phyloP scores from a whole-genome alignment of 2,888 invertebrate species.

The Trissoscelio sp. region DNA sequence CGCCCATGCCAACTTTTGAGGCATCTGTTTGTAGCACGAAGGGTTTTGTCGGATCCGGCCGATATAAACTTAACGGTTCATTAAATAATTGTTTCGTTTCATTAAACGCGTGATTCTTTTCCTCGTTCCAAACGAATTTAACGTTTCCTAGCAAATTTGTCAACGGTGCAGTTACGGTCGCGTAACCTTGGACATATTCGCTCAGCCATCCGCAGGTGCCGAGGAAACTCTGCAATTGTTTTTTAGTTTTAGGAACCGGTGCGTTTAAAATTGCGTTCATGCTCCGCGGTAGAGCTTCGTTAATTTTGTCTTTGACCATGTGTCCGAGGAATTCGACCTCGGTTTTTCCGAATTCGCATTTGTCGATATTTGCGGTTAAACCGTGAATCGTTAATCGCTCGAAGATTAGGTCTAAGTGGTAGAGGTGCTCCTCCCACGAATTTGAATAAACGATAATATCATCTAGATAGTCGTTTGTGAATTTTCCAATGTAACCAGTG shows the following conservation, averaged over 20 bases:
- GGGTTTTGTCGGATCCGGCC: no score
- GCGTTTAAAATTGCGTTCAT: background rate
- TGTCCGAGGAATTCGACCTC: background rate
- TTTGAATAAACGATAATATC: no score
- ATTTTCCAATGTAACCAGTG: slow-evolving; percentile 56
- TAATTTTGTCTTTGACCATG: background rate
- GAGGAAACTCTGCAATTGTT: background rate
- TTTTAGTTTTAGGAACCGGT: no score
- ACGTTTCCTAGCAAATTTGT: background rate
- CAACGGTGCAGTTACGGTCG: background rate
- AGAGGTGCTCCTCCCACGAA: no score
- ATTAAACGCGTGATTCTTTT: background rate
- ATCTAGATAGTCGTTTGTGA: background rate
- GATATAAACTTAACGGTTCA: no score
- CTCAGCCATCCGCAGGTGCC: slow-evolving; percentile 8
- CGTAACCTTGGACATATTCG: background rate
- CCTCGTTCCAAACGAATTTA: background rate
- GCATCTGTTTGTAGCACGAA: no score
- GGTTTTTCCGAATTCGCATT: background rate
- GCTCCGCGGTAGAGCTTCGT: background rate
- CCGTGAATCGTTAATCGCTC: background rate
- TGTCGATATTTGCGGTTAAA: background rate
- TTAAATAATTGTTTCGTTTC: background rate
- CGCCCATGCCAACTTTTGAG: no score
- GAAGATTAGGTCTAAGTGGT: slow-evolving; percentile 1